Evolutionary conservation across 2,797 vertebrate species (phyloP).

Genomic region (Silurus aristotelis): DNA sequence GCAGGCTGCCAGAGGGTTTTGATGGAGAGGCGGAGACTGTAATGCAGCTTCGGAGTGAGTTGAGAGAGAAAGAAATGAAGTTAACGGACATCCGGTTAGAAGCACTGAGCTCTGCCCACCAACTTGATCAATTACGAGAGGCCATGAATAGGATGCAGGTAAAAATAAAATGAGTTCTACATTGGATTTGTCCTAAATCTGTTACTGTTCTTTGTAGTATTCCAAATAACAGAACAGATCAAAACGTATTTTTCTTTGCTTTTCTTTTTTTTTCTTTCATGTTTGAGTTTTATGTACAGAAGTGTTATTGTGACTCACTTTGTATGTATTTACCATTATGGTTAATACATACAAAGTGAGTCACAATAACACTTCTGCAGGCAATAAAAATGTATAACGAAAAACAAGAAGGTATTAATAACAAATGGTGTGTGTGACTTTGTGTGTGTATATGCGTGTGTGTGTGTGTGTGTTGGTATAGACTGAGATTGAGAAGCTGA

Average conservation of each 20-base stretch:
- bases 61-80: slow-evolving; percentile 99
- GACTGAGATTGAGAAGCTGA: slow-evolving; percentile 94
- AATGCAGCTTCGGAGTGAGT: slow-evolving; percentile 92
- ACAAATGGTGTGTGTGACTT: neutral
- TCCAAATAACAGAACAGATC: neutral
- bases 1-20: slow-evolving; percentile 88
- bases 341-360: too few species aligned
- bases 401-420: neutral
- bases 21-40: slow-evolving; percentile 93
- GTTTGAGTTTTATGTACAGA: neutral
- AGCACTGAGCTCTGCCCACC: slow-evolving; percentile 95
- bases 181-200: neutral
- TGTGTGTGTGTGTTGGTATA: slow-evolving; percentile 56
- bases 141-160: slow-evolving; percentile 99
- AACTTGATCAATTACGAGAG: slow-evolving; percentile 95
- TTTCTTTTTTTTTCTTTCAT: neutral
- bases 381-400: neutral
- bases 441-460: neutral
- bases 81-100: slow-evolving; percentile 95
- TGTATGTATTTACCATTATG: neutral
- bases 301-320: neutral
- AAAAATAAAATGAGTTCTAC: neutral
- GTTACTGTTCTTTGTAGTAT: neutral
- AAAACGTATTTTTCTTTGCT: neutral
- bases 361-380: too few species aligned